phyloP scores from a whole-genome alignment of 2,797 vertebrate species.

The Thripadectes ignobilis region DNA sequence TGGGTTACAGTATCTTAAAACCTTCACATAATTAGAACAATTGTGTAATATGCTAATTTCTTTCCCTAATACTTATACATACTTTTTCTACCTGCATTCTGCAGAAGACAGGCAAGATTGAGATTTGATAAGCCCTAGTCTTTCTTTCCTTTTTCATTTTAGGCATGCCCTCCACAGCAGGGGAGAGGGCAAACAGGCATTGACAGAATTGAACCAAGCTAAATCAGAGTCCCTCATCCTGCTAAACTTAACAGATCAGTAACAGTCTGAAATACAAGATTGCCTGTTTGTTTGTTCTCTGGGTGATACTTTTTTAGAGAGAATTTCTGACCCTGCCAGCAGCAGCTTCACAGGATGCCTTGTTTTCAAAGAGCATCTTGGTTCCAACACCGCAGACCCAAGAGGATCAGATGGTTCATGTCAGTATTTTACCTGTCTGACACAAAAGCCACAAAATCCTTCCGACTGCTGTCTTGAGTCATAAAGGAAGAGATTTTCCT shows the following conservation, averaged over 20 bases:
- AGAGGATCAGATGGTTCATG: not conserved
- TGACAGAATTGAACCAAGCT: not conserved
- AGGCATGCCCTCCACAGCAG: not conserved
- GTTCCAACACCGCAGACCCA: not conserved
- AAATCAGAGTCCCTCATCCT: not conserved
- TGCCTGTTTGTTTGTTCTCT: constrained; percentile 30
- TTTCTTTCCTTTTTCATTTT: not conserved
- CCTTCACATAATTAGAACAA: not conserved
- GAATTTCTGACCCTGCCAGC: constrained; percentile 32
- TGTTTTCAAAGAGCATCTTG: constrained; percentile 11
- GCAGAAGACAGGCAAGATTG: not conserved
- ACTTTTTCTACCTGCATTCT: not conserved
- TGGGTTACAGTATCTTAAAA: not conserved
- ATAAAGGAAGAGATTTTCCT: constrained; percentile 16
- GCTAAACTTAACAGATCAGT: constrained; percentile 20
- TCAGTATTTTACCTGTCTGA: not conserved
- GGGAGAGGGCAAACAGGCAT: constrained; percentile 1
- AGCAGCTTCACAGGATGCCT: constrained; percentile 8
- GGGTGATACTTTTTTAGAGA: not conserved
- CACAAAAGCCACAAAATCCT: not conserved
- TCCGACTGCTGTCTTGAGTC: not conserved
- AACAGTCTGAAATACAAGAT: not conserved
- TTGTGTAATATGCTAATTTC: not conserved
- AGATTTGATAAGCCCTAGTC: not conserved
- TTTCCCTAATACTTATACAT: not conserved